These are phyloP conservation scores for Macrophya alboannulata DNA, from an alignment of 2,888 invertebrate genomes.

Conservation along the genomic window DNA sequence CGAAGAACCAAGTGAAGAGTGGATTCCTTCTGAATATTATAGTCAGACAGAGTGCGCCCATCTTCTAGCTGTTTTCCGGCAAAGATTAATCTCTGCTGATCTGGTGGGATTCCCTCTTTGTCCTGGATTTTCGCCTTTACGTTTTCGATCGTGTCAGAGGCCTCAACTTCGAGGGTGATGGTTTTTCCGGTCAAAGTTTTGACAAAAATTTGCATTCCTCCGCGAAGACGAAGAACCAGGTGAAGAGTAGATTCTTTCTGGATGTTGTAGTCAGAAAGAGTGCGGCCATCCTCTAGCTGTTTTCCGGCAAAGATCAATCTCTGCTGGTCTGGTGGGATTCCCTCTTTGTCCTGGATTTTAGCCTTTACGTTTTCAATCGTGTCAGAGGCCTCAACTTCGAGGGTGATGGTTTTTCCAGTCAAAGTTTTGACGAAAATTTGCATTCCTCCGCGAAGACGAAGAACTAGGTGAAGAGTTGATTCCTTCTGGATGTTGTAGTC, in stretches of 20 bases:
- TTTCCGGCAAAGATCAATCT: slow-evolving; percentile 67
- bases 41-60: slow-evolving; percentile 51
- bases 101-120: slow-evolving; percentile 56
- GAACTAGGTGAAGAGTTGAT: slow-evolving; percentile 58
- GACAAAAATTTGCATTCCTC: slow-evolving; percentile 69
- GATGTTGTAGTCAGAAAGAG: slow-evolving; percentile 66
- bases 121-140: slow-evolving; percentile 55
- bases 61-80: slow-evolving; percentile 56
- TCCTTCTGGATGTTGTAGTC: slow-evolving; percentile 60
- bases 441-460: slow-evolving; percentile 61
- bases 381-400: slow-evolving; percentile 66
- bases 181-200: slow-evolving; percentile 63
- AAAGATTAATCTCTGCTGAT: slow-evolving; percentile 55
- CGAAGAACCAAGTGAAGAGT: slow-evolving; percentile 55
- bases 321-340: slow-evolving; percentile 66
- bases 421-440: slow-evolving; percentile 67
- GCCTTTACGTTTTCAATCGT: slow-evolving; percentile 67
- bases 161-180: slow-evolving; percentile 54
- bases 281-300: slow-evolving; percentile 66
- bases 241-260: slow-evolving; percentile 67
- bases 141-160: slow-evolving; percentile 52
- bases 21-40: slow-evolving; percentile 57
- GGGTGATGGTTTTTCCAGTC: slow-evolving; percentile 66
- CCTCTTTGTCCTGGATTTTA: slow-evolving; percentile 67
- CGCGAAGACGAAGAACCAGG: slow-evolving; percentile 64